These are phyloP conservation scores for Melanotaenia maccullochi DNA, from an alignment of 2,797 vertebrate species.

Conservation along the genomic window DNA sequence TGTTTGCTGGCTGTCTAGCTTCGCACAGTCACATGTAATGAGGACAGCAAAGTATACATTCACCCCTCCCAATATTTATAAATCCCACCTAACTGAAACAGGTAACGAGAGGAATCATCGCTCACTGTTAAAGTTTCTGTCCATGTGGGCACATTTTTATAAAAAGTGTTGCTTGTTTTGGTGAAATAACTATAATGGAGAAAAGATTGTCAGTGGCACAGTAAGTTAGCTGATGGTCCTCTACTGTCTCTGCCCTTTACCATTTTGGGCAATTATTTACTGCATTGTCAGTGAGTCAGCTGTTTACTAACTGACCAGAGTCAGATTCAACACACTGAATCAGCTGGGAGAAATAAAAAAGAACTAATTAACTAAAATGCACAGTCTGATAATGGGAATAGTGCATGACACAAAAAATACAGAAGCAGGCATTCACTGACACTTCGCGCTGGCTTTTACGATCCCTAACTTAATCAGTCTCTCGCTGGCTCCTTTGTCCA, in stretches of 20 bases:
- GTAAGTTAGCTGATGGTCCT: neutral
- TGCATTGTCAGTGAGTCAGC: neutral
- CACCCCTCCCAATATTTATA: too few relatives aligned
- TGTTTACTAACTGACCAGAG: neutral
- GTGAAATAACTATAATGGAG: neutral
- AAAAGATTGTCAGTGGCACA: neutral
- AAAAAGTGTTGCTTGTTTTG: neutral
- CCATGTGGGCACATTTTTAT: neutral
- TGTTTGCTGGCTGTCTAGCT: too few relatives aligned
- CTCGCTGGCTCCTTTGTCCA: too few relatives aligned
- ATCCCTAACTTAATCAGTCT: neutral
- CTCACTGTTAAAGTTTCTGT: too few relatives aligned
- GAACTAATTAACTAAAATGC: neutral
- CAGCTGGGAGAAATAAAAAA: neutral
- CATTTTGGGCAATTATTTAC: neutral
- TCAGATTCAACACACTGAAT: neutral
- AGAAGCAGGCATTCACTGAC: neutral
- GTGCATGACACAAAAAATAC: neutral
- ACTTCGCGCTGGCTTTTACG: neutral
- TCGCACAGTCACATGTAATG: too few relatives aligned
- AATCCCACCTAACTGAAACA: too few relatives aligned
- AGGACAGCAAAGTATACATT: too few relatives aligned
- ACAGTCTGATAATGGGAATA: neutral
- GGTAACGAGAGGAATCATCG: rapidly evolving
- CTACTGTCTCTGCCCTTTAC: neutral